Percentiles rank a stretch among this genome's conserved stretches.
phyloP scores from a whole-genome alignment of 2,113 vertebrate genomes.

The Bufo gargarizans region DNA sequence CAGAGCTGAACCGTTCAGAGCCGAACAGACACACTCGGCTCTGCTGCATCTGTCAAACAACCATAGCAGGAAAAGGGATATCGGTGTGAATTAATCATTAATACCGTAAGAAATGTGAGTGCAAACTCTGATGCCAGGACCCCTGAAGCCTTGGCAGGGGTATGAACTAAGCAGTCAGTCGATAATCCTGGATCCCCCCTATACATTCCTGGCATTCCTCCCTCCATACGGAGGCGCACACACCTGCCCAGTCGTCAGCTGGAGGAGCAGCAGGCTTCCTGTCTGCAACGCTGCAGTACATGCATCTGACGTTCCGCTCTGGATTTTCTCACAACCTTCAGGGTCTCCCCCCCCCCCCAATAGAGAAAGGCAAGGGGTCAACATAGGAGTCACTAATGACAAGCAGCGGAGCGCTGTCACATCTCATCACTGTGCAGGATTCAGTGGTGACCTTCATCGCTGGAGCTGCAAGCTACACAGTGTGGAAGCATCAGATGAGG shows the following conservation, averaged over 20 bases:
- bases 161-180: constrained; percentile 45
- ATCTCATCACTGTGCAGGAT: constrained; percentile 16
- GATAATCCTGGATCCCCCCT: constrained; percentile 62
- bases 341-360: too few relatives aligned
- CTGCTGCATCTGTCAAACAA: background rate
- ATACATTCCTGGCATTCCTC: constrained; percentile 82
- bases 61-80: background rate
- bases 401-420: constrained; percentile 17
- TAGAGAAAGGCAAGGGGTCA: background rate
- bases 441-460: constrained; percentile 44
- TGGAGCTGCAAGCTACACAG: background rate
- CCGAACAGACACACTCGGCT: background rate
- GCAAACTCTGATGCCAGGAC: background rate
- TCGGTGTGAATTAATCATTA: background rate
- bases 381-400: background rate
- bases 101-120: background rate
- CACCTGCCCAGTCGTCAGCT: constrained; percentile 78
- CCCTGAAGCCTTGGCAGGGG: background rate
- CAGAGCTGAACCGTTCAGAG: background rate
- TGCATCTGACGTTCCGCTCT: background rate
- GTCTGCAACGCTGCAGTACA: constrained; percentile 18
- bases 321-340: constrained; percentile 4
- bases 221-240: constrained; percentile 65
- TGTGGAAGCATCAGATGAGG: background rate
- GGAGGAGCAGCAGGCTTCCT: constrained; percentile 54